Percentiles rank a stretch among this genome's conserved stretches.
Evolutionary conservation across 2,888 invertebrate species (phyloP).

Genomic region (Lithosia quadra): DNA sequence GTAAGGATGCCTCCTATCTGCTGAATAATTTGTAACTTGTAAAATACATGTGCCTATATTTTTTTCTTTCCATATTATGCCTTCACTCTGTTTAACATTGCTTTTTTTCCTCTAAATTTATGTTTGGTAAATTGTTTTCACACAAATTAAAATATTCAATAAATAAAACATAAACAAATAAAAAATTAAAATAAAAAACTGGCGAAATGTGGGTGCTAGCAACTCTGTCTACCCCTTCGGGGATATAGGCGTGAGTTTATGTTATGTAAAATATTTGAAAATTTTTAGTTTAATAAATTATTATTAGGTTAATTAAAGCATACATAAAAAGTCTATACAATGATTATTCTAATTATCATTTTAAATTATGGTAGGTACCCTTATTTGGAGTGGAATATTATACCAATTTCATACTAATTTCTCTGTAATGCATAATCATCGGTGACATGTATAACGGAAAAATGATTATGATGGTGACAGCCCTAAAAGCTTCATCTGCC

Average conservation of each 20-base stretch:
- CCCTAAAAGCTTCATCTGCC: constrained; percentile 87
- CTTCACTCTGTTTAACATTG: not conserved
- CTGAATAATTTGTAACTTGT: constrained; percentile 58
- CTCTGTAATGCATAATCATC: constrained; percentile 54
- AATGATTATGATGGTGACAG: constrained; percentile 62
- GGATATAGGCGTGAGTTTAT: no score
- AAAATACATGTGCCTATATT: not conserved
- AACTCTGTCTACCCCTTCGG: no score
- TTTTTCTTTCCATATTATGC: not conserved
- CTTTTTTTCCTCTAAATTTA: not conserved
- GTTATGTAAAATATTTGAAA: no score
- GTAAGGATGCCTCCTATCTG: constrained; percentile 71
- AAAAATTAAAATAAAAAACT: no score
- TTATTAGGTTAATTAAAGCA: not conserved
- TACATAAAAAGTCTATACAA: not conserved
- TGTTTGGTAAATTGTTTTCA: not conserved
- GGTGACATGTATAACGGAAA: constrained; percentile 24
- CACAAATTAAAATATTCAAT: no score
- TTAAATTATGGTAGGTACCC: not conserved
- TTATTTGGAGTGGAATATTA: not conserved
- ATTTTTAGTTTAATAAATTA: not conserved
- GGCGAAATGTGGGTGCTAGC: no score
- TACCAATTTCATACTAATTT: constrained; percentile 39
- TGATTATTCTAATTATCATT: not conserved
- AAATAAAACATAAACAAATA: no score